phyloP scores from a whole-genome alignment of 2,113 vertebrate species.

The Cynoglossus semilaevis region DNA sequence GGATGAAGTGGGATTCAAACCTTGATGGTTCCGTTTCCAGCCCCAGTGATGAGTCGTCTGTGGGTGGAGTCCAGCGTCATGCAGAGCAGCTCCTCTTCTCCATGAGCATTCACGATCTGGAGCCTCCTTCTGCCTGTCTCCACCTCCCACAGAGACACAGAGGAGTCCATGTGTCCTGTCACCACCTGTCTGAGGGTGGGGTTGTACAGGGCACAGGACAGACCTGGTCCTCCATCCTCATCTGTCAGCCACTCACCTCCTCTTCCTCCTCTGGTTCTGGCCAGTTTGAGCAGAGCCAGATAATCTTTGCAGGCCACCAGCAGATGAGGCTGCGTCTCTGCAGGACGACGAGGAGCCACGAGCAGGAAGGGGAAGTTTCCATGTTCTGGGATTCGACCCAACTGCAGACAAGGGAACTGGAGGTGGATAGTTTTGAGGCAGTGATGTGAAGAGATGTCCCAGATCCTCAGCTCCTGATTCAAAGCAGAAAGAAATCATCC shows the following conservation, averaged over 20 bases:
- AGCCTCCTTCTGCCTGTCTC: slow-evolving; percentile 59
- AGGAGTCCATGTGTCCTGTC: slow-evolving; percentile 57
- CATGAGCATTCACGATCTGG: slow-evolving; percentile 51
- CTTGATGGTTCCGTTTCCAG: slow-evolving; percentile 67
- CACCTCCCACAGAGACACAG: slow-evolving; percentile 62
- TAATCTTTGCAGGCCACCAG: slow-evolving; percentile 58
- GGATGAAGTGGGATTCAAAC: slow-evolving; percentile 27
- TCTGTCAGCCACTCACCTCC: slow-evolving; percentile 12
- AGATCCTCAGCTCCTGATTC: slow-evolving; percentile 54
- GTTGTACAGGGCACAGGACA: slow-evolving; percentile 58
- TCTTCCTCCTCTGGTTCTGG: slow-evolving; percentile 22
- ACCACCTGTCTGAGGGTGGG: slow-evolving; percentile 58
- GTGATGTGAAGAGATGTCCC: slow-evolving; percentile 62
- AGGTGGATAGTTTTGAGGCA: slow-evolving; percentile 56
- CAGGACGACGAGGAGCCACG: slow-evolving; percentile 34
- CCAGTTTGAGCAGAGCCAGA: slow-evolving; percentile 44
- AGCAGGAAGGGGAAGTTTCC: slow-evolving; percentile 63
- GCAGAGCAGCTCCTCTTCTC: slow-evolving; percentile 59
- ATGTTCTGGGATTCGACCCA: slow-evolving; percentile 49
- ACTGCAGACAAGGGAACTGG: slow-evolving; percentile 54
- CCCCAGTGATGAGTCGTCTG: slow-evolving; percentile 63
- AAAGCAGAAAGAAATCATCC: no score
- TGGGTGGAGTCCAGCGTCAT: slow-evolving; percentile 61
- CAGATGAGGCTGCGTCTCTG: slow-evolving; percentile 12
- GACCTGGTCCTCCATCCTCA: background rate